Base-by-base conservation (phyloP, 2,113 vertebrate species). In the Clinocottus analis region DNA sequence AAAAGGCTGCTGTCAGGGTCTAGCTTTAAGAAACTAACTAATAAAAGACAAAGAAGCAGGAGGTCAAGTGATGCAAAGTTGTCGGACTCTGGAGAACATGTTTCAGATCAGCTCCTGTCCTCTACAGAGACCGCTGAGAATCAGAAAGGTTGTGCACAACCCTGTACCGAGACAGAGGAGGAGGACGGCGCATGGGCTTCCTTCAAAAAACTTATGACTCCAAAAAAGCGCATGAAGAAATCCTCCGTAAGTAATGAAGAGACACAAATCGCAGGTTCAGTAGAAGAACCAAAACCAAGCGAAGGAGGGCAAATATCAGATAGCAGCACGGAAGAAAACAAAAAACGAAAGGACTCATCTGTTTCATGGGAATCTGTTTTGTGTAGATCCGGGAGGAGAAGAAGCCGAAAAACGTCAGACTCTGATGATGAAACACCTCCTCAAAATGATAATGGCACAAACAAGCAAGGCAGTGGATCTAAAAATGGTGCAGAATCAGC, bases 281-380 rank as follows among this genome's bases (percentile, higher is more conserved):
- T 83, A 1, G 95, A 95, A 29, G 96, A 97, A 66, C 17, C 68
- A 7, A 97, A 94, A 87, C 87, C 92, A 62, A 87, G 60, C 13
- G 93, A 91, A 0, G 93, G 95, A 8, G 96, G 96, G 53, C 94
- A 89, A 16, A 93, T 94, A 74, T 86, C 85, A 62, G 94, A 96
- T 76, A 92, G 86, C 75, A 94, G 80, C 75, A 88, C 81, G 0
- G 97, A 98, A 21, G 96, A 97, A 7, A 93, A 95, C 0, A 97
- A 93, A 88, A 96, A 96, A 90, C 96, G 95, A 67, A 97, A 96
- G 59, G 97, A 98, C 27, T 95, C 95, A 0, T 95, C 96, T 0
- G 94, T 97, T 65, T 97, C 97, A 10, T 99, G 98, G 98, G 98
- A 99, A 77, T 94, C 96, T 3, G 91, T 99, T 72, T 95, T 98